These are phyloP conservation scores for Heterocephalus glaber DNA, from an alignment of 2,113 vertebrate species.

Conservation along the genomic window DNA sequence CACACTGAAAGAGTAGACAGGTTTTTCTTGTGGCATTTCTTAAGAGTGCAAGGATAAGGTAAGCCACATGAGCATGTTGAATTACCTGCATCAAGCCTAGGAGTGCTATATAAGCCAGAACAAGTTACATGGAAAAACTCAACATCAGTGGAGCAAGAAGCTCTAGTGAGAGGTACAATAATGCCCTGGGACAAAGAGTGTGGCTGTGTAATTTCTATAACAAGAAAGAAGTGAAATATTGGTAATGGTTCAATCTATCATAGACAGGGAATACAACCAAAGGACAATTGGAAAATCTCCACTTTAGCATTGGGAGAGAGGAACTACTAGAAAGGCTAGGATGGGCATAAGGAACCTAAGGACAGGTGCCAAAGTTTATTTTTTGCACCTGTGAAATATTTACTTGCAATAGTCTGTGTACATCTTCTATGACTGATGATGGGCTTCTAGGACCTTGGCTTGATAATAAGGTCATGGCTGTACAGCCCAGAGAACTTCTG, in stretches of 20 bases:
- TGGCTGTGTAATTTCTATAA: background rate
- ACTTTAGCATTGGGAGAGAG: background rate
- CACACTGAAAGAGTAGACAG: background rate
- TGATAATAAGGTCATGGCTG: background rate
- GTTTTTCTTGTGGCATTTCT: background rate
- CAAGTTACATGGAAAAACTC: background rate
- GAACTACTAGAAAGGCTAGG: background rate
- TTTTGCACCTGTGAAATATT: background rate
- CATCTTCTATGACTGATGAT: fast-evolving
- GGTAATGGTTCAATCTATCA: background rate
- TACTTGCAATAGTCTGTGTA: background rate
- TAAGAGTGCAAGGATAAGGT: background rate
- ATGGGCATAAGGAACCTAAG: no score
- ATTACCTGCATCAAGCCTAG: background rate
- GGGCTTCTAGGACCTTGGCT: background rate
- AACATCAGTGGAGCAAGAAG: background rate
- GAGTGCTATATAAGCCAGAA: background rate
- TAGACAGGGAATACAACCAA: background rate
- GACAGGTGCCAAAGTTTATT: background rate
- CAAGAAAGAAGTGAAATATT: background rate
- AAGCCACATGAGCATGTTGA: background rate
- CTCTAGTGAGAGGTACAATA: background rate
- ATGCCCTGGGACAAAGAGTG: background rate
- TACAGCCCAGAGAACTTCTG: background rate
- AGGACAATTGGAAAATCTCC: background rate